Percentiles rank a stretch among this genome's conserved stretches.
These are phyloP conservation scores for Pipa parva DNA, from an alignment of 2,113 vertebrate species.

Conservation along the genomic window DNA sequence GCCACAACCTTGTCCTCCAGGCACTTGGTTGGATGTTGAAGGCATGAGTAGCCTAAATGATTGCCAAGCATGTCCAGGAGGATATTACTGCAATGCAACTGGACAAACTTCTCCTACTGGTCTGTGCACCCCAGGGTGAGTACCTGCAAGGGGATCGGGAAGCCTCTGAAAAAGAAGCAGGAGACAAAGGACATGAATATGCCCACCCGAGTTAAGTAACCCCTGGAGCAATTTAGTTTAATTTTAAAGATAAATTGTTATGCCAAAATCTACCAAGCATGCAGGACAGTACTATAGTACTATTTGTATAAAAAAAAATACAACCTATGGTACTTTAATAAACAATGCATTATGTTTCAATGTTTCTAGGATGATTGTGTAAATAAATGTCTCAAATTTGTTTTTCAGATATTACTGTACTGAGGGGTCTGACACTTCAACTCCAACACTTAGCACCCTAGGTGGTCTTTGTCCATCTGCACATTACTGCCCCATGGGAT, in stretches of 20 bases:
- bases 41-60: conserved; percentile 56
- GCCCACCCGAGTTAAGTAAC: too few relatives aligned
- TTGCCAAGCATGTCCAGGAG: conserved; percentile 67
- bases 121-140: conserved; percentile 68
- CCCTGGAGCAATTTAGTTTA: too few relatives aligned
- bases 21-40: conserved; percentile 70
- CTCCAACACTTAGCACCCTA: conserved; percentile 56
- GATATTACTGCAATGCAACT: conserved; percentile 64
- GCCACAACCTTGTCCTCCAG: conserved; percentile 68
- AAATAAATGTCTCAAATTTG: background rate
- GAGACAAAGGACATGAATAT: too few relatives aligned
- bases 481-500: conserved; percentile 71
- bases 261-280: too few relatives aligned
- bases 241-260: too few relatives aligned
- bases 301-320: background rate
- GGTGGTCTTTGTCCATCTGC: conserved; percentile 66
- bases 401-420: conserved; percentile 59
- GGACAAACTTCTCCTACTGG: conserved; percentile 64
- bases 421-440: conserved; percentile 53
- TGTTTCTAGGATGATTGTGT: too few relatives aligned
- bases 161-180: too few relatives aligned
- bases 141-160: too few relatives aligned
- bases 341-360: too few relatives aligned
- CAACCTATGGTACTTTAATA: too few relatives aligned
- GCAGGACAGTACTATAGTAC: accelerated